Evolutionary conservation across 2,113 vertebrate species (phyloP), one percentile per base, ranked within the genome.

Genomic region (Podilymbus podiceps): DNA sequence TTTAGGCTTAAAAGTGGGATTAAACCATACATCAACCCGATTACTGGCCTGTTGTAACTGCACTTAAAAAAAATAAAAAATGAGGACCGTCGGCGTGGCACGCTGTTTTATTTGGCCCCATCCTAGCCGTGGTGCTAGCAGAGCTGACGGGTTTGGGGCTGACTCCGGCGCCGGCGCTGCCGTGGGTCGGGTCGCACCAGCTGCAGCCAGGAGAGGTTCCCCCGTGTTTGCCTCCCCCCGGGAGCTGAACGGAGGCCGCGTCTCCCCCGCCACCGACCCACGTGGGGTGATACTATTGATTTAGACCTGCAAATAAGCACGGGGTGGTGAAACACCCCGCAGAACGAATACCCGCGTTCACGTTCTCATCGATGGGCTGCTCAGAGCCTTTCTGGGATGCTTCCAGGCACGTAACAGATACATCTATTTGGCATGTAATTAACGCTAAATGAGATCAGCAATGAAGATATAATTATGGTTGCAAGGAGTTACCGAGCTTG

Each of bases 361-460:
- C 12, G 2, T 3, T 6, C 5, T 0, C 16, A 62, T 15, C 2
- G 68, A 67, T 22, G 80, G 72, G 79, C 80, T 81, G 87, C 60
- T 62, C 77, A 7, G 30, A 59, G 87, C 62, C 71, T 1, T 31
- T 1, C 0, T 87, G 86, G 76, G 93, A 81, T 30, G n/a, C 60
- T 58, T 63, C 91, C 91, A 63, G 20, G 84, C 87, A 33, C 64
- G 0, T 92, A 81, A 87, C 55, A 82, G 60, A 67, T 31, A 15
- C 8, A 31, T 59, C 76, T 85, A 18, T 55, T 80, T 89, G 93
- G 56, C 40, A 12, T 30, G 93, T 89, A 81, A 95, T 97, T 94
- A 95, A 60, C 80, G 50, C 55, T 3, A 49, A 77, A 85, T 17
- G 89, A 89, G 93, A 50, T 56, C 89, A 63, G 80, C 64, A 12